Conservation (phyloP, 1,140 invertebrate species). For the Cyrtorhinus lividipennis region DNA sequence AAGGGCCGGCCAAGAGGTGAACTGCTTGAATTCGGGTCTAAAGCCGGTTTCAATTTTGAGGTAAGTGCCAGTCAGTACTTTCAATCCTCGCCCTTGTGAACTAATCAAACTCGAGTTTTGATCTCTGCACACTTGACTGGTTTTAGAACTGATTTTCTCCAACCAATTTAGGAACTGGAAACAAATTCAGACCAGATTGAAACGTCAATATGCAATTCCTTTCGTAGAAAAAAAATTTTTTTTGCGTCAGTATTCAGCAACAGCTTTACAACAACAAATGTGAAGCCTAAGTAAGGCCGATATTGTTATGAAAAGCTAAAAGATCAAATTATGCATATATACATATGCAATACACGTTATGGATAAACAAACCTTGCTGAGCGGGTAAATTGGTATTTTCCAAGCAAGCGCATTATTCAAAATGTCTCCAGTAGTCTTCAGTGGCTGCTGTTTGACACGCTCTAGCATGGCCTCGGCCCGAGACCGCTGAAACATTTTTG, state of each 20-base stretch:
- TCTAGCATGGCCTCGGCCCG: conserved; percentile 55
- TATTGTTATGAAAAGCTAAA: no score
- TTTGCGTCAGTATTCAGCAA: no score
- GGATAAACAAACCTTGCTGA: conserved; percentile 27
- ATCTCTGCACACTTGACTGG: background rate
- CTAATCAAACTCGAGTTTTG: background rate
- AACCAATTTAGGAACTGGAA: conserved; percentile 20
- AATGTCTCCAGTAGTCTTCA: conserved; percentile 36
- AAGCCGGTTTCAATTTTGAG: conserved; percentile 22
- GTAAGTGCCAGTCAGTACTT: conserved; percentile 18
- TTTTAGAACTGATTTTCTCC: conserved; percentile 18
- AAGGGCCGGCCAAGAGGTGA: conserved; percentile 19
- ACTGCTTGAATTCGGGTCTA: conserved; percentile 23
- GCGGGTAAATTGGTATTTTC: conserved; percentile 43
- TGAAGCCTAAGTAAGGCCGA: no score
- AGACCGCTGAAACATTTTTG: conserved; percentile 38
- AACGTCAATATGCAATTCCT: no score
- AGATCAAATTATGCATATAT: no score
- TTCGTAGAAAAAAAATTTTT: no score
- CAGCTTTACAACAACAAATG: no score
- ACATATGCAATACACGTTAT: no score
- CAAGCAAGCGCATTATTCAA: conserved; percentile 37
- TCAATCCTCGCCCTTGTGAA: conserved; percentile 2
- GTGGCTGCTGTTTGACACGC: conserved; percentile 39
- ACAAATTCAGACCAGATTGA: no score